Percentiles rank a stretch among this genome's conserved stretches.
Evolutionary conservation across 2,888 invertebrate species (phyloP).

Genomic region (Tachina grossa): DNA sequence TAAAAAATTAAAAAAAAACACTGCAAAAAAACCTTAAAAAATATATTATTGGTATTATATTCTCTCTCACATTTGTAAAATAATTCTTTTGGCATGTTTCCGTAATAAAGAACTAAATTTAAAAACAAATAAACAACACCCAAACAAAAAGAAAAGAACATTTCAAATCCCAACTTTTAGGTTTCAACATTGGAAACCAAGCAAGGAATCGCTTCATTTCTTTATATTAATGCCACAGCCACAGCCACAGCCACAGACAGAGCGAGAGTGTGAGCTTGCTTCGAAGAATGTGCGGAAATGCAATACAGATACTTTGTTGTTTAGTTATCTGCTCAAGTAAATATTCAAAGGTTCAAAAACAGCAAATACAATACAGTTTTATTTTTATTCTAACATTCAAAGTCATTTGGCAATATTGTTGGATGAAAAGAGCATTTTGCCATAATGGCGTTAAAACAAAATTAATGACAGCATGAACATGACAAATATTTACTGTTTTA

Average conservation of each 20-base stretch:
- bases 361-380: conserved; percentile 34
- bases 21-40: neutral
- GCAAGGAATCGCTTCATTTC: neutral
- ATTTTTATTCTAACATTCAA: conserved; percentile 3
- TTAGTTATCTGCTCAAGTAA: conserved; percentile 8
- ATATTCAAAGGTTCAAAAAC: conserved; percentile 34
- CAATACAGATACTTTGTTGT: conserved; percentile 39
- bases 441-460: conserved; percentile 65
- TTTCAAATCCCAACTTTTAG: conserved; percentile 50
- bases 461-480: conserved; percentile 69
- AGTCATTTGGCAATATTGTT: conserved; percentile 39
- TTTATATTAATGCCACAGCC: neutral
- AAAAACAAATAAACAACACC: neutral
- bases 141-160: conserved; percentile 31
- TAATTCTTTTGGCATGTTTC: conserved; percentile 56
- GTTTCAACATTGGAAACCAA: conserved; percentile 15
- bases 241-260: neutral
- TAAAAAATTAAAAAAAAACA: conserved; percentile 42
- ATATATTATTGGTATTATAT: conserved; percentile 55
- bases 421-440: conserved; percentile 34
- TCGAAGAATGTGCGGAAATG: neutral
- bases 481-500: conserved; percentile 69
- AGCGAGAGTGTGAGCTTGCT: neutral
- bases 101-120: conserved; percentile 38
- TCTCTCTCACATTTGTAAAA: conserved; percentile 65